Percentiles rank a stretch among this genome's conserved stretches.
phyloP scores from a whole-genome alignment of 2,113 vertebrate genomes.

The Anhinga rufa region DNA sequence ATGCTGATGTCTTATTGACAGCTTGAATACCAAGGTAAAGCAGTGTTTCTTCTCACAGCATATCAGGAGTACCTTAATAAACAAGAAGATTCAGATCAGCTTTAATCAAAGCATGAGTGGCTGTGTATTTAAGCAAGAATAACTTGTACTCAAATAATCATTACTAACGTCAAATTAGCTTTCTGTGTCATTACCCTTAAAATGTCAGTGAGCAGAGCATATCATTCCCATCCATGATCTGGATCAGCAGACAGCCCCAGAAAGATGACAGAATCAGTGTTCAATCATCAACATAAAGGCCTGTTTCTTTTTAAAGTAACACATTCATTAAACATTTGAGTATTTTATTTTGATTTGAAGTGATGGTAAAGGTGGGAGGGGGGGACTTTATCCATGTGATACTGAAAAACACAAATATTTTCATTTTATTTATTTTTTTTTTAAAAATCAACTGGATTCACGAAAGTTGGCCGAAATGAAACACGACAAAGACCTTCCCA shows the following conservation, averaged over 20 bases:
- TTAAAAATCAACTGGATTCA: background rate
- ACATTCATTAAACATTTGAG: background rate
- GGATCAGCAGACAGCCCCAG: background rate
- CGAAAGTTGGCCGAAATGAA: background rate
- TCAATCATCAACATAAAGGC: background rate
- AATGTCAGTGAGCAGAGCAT: background rate
- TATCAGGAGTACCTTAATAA: background rate
- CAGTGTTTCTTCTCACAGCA: background rate
- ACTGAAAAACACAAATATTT: background rate
- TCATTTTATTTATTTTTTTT: no score
- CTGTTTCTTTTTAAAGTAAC: background rate
- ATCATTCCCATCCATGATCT: background rate
- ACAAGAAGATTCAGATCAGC: background rate
- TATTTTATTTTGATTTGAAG: background rate
- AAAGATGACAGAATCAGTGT: background rate
- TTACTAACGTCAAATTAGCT: constrained; percentile 17
- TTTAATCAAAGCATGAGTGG: background rate
- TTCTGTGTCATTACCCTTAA: background rate
- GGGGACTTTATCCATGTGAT: background rate
- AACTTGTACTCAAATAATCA: constrained; percentile 39
- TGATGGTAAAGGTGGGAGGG: background rate
- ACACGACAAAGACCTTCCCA: background rate
- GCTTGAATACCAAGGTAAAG: background rate
- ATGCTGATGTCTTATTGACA: background rate
- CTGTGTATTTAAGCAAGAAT: constrained; percentile 10